Conservation (phyloP, 2,888 invertebrate species). For the Rhyacophila evoluta region DNA sequence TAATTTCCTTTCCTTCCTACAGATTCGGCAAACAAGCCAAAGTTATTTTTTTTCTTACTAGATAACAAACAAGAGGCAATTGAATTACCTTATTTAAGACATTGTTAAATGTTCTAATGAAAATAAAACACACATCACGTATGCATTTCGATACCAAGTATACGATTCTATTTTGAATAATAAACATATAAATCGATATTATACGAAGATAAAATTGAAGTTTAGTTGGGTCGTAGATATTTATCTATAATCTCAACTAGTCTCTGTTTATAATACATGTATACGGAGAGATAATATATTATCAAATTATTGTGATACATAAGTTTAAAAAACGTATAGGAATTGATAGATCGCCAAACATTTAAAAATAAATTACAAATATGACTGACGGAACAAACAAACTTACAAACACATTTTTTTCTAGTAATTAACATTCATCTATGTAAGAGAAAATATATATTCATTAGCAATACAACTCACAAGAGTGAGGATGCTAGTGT, state of each 20-base stretch:
- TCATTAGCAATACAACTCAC: not conserved
- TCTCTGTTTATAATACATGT: not conserved
- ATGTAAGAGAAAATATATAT: not conserved
- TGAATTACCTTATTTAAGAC: too few relatives aligned
- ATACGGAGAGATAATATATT: not conserved
- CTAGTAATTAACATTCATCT: not conserved
- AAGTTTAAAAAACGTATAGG: not conserved
- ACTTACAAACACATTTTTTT: not conserved
- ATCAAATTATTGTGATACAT: not conserved
- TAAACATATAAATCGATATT: too few relatives aligned
- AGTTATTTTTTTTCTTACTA: too few relatives aligned
- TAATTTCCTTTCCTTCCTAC: not conserved
- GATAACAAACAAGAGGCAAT: too few relatives aligned
- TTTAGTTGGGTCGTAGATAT: not conserved
- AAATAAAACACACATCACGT: too few relatives aligned
- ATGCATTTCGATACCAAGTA: too few relatives aligned
- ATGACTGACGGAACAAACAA: not conserved
- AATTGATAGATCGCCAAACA: not conserved
- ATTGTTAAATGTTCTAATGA: too few relatives aligned
- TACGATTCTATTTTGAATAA: too few relatives aligned
- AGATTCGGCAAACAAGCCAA: not conserved
- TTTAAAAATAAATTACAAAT: not conserved
- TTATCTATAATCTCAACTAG: not conserved
- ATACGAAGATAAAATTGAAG: too few relatives aligned
- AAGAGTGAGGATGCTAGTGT: not conserved